Conservation (phyloP, 2,113 vertebrate species). For the Brachyhypopomus gauderio region DNA sequence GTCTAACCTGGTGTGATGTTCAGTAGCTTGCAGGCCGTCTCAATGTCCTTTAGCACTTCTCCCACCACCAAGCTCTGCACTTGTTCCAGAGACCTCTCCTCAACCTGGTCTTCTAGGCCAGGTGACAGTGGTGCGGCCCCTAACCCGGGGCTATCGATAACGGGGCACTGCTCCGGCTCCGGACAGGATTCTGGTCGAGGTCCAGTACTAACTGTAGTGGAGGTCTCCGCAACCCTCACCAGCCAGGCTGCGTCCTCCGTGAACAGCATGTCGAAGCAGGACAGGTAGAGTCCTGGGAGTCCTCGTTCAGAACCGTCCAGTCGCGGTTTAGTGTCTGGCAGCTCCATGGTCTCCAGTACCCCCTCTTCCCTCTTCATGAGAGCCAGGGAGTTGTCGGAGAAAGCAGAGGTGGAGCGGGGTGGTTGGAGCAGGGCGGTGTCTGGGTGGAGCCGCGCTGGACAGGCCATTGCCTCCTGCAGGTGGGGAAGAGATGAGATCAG, state of each 20-base stretch:
- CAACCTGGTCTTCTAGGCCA: constrained; percentile 82
- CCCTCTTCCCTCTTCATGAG: constrained; percentile 71
- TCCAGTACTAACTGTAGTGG: constrained; percentile 41
- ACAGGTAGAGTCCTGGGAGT: constrained; percentile 80
- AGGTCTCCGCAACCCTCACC: constrained; percentile 73
- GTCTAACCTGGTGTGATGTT: constrained; percentile 88
- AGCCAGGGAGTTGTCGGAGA: constrained; percentile 71
- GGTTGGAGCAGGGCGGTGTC: constrained; percentile 55
- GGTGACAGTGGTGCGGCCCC: constrained; percentile 70
- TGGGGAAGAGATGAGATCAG: neutral
- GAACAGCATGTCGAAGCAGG: constrained; percentile 90
- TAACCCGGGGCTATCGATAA: constrained; percentile 92
- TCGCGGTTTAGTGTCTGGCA: constrained; percentile 69
- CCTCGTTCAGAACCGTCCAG: constrained; percentile 75
- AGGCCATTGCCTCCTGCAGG: constrained; percentile 76
- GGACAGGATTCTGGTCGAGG: constrained; percentile 58
- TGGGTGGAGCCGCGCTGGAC: constrained; percentile 71
- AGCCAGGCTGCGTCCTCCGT: constrained; percentile 79
- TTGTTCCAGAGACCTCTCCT: constrained; percentile 93
- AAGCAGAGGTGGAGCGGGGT: constrained; percentile 57
- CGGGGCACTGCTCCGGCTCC: constrained; percentile 92
- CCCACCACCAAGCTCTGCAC: constrained; percentile 97
- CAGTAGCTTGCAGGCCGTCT: constrained; percentile 94
- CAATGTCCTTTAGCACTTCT: constrained; percentile 96
- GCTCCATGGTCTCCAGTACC: constrained; percentile 72